Conservation (phyloP, 2,797 vertebrate species). For the Spinus pinus region DNA sequence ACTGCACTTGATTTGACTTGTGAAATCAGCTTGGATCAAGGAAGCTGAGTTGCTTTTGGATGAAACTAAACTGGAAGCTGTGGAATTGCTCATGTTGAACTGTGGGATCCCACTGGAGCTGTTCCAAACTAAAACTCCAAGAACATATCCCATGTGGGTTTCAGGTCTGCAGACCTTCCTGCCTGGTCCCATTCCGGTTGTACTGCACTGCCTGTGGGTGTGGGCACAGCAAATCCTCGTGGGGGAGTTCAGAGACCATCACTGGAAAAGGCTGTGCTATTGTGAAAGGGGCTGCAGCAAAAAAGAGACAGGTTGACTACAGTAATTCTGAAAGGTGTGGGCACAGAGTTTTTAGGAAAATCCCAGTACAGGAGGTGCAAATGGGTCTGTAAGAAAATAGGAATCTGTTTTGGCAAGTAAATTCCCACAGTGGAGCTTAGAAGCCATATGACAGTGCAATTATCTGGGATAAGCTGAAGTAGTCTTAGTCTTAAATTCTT, state of each 20-base stretch:
- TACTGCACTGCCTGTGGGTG: not conserved
- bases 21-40: not conserved
- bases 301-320: accelerated
- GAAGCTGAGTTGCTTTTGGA: not conserved
- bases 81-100: not conserved
- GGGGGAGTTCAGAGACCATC: not conserved
- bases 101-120: not conserved
- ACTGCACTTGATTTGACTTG: not conserved
- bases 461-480: not conserved
- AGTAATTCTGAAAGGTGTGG: not conserved
- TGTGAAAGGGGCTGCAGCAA: not conserved
- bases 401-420: not conserved
- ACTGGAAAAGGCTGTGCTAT: not conserved
- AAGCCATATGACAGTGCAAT: not conserved
- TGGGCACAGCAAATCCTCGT: not conserved
- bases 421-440: not conserved
- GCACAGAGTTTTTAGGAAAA: not conserved
- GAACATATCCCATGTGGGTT: accelerated
- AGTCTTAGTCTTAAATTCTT: not conserved
- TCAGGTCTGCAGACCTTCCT: not conserved
- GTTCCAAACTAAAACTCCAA: not conserved
- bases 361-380: not conserved
- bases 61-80: not conserved
- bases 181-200: not conserved
- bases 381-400: not conserved